Evolutionary conservation across 2,113 vertebrate species (phyloP), one percentile per base, ranked within the genome.

Genomic region (Mola mola): DNA sequence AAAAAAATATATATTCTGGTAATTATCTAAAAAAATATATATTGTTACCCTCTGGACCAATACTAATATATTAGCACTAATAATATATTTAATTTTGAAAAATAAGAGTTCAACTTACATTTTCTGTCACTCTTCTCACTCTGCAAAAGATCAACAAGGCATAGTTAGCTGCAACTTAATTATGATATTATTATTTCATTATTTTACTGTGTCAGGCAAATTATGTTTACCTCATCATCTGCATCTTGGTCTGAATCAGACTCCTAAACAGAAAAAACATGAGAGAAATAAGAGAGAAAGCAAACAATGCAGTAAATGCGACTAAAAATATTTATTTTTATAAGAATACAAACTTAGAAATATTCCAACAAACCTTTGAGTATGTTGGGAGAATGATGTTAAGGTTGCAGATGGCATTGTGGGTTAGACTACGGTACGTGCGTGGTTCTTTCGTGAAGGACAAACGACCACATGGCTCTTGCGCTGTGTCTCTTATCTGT

Each of bases 361-460:
- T 34, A 41, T 43, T 33, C 2, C 74, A 5, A 56, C 68, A 61
- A 34, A 92, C 91, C 88, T 92, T 92, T 56, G 83, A 91, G 64
- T 92, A 92, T 46, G 85, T 24, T 49, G 91, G 92, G 42, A 99
- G 91, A 22, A 94, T 98, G 87, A 99, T 98, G 88, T 99, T 99
- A 62, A 99, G 91, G 83, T 98, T 99, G 88, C 97, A 99, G 85
- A 99, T 98, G 51, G 97, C 97, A 83, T 95, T 97, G 79, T 96
- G 96, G 82, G 95, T 94, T 36, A 98, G 91, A 79, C 94, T 96
- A 74, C 96, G 92, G 22, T 96, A 95, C 0, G 95, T 97, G 75
- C 96, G 95, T 3, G 97, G 96, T 60, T 99, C 97, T 87, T 98
- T 99, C 83, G 96, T 98, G 82, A 99, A 99, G 0, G 96, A 98